phyloP scores from a whole-genome alignment of 2,797 vertebrate genomes.

The Takifugu rubripes region DNA sequence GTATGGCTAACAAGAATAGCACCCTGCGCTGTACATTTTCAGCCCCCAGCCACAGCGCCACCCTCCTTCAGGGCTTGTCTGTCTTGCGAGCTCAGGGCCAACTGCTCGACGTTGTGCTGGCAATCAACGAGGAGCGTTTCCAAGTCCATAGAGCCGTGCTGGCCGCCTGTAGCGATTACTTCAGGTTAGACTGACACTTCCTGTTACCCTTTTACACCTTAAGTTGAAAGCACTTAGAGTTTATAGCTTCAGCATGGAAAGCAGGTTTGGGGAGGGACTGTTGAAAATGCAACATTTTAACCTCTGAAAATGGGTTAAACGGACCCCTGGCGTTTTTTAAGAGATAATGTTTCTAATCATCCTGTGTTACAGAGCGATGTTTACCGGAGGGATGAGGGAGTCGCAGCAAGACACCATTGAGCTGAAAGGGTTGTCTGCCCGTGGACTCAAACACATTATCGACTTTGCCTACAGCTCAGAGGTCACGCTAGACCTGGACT shows the following conservation, averaged over 20 bases:
- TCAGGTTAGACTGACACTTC: slow-evolving; percentile 78
- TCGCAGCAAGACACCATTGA: slow-evolving; percentile 89
- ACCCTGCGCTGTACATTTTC: slow-evolving; percentile 92
- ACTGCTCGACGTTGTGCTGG: slow-evolving; percentile 91
- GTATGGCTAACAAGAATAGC: slow-evolving; percentile 93
- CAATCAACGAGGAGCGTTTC: slow-evolving; percentile 90
- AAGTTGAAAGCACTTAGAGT: too few species aligned
- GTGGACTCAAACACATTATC: slow-evolving; percentile 92
- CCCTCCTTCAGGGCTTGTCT: slow-evolving; percentile 90
- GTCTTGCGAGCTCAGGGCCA: slow-evolving; percentile 89
- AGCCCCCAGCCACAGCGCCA: slow-evolving; percentile 88
- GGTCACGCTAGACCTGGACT: slow-evolving; percentile 94
- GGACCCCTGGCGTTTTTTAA: too few species aligned
- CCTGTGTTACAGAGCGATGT: slow-evolving; percentile 88
- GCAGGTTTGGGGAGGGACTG: too few species aligned
- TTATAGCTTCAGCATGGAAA: too few species aligned
- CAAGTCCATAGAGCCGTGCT: slow-evolving; percentile 95
- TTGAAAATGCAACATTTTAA: too few species aligned
- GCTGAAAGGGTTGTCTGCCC: slow-evolving; percentile 90
- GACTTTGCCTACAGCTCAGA: slow-evolving; percentile 97
- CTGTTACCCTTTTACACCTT: too few species aligned
- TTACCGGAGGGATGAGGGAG: slow-evolving; percentile 96
- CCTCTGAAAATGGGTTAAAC: too few species aligned
- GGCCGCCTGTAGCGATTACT: slow-evolving; percentile 98
- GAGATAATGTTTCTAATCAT: slow-evolving; percentile 12